A percentile compares a stretch with the other conserved stretches of the same genome.
These are phyloP conservation scores for Phataginus tricuspis DNA, from an alignment of 2,797 vertebrate genomes.

Conservation along the genomic window DNA sequence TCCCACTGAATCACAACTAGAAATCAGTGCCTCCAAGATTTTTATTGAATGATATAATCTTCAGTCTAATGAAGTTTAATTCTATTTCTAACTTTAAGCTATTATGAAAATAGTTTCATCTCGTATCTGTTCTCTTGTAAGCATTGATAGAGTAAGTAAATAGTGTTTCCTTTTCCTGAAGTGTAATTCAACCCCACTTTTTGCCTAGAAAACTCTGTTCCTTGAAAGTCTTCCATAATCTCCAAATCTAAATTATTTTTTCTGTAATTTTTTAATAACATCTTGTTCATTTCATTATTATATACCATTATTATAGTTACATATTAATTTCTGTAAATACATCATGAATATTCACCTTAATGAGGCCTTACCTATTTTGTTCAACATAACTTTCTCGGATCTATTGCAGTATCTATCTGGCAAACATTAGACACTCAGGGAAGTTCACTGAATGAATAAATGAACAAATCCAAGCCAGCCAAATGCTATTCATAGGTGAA, in stretches of 20 bases:
- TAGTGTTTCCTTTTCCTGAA: neutral
- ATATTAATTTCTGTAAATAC: neutral
- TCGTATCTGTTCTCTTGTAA: neutral
- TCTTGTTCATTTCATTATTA: neutral
- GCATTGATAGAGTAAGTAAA: neutral
- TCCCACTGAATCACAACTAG: neutral
- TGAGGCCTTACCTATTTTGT: neutral
- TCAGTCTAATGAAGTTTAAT: neutral
- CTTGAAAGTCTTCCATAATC: neutral
- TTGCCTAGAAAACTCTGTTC: neutral
- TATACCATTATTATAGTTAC: neutral
- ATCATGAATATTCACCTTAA: neutral
- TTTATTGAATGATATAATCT: conserved; percentile 11
- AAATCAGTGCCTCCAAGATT: neutral
- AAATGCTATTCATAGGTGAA: neutral
- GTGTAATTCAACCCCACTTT: neutral
- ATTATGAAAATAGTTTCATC: neutral
- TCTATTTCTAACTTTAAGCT: neutral
- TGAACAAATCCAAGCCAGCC: neutral
- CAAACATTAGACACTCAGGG: neutral
- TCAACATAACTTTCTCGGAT: neutral
- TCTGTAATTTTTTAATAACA: neutral
- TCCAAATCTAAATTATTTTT: neutral
- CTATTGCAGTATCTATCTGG: neutral
- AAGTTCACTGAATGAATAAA: neutral